Conservation (phyloP, 2,797 vertebrate genomes). For the Geotria australis region DNA sequence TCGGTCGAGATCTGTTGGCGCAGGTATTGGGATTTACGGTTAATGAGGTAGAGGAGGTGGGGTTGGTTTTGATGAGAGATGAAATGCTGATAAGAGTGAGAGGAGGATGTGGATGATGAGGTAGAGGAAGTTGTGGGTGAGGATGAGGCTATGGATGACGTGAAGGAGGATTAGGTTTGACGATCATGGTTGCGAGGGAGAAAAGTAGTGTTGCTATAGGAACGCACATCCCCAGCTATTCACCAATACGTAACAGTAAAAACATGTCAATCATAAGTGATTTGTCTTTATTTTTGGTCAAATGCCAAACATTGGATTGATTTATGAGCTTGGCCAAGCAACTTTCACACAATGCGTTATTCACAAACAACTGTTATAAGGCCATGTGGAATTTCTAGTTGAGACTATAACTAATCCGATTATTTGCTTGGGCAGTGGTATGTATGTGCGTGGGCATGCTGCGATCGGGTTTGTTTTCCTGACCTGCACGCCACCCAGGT, state of each 20-base stretch:
- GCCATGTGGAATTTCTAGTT: neutral
- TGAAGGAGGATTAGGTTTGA: too few species aligned
- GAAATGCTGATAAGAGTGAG: neutral
- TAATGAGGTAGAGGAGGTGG: neutral
- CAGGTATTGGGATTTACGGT: neutral
- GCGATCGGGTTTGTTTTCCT: constrained; percentile 8
- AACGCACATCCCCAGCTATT: too few species aligned
- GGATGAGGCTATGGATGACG: neutral
- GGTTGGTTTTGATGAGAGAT: neutral
- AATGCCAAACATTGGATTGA: too few species aligned
- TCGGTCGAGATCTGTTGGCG: neutral
- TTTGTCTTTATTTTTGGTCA: too few species aligned
- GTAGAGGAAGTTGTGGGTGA: neutral
- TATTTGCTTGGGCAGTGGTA: neutral
- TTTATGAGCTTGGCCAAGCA: too few species aligned
- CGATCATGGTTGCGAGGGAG: too few species aligned
- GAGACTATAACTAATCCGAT: neutral
- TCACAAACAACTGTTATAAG: neutral
- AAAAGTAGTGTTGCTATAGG: too few species aligned
- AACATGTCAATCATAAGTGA: too few species aligned
- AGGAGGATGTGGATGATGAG: neutral
- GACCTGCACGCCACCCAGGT: constrained; percentile 24
- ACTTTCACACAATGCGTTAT: too few species aligned
- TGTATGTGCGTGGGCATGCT: neutral
- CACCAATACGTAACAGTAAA: too few species aligned